A percentile compares a stretch with the other conserved stretches of the same genome.
These are phyloP conservation scores for Nephrotoma flavescens DNA, from an alignment of 2,888 invertebrate species.

Conservation along the genomic window DNA sequence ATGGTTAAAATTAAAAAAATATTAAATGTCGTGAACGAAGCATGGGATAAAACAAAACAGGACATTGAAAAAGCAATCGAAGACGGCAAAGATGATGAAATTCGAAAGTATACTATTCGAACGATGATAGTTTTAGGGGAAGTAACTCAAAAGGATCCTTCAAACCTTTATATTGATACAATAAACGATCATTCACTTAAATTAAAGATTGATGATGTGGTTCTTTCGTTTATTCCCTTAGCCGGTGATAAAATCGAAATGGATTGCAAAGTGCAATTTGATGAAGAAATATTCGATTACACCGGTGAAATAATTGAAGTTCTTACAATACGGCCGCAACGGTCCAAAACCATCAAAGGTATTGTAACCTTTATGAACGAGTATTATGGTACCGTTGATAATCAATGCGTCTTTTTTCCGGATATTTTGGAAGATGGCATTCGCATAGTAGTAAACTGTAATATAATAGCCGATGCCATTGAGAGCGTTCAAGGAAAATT, in stretches of 20 bases:
- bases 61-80: slow-evolving; percentile 15
- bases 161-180: neutral
- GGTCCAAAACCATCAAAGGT: slow-evolving; percentile 39
- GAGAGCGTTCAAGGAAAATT: slow-evolving; percentile 48
- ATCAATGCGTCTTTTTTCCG: slow-evolving; percentile 42
- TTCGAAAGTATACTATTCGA: slow-evolving; percentile 23
- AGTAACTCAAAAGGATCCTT: neutral
- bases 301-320: slow-evolving; percentile 20
- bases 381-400: slow-evolving; percentile 40
- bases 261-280: neutral
- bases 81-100: slow-evolving; percentile 19
- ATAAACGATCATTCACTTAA: neutral
- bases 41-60: slow-evolving; percentile 35
- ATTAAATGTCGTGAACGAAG: slow-evolving; percentile 36
- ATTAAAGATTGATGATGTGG: neutral
- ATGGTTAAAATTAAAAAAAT: slow-evolving; percentile 40
- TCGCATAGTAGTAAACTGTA: slow-evolving; percentile 42
- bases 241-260: neutral
- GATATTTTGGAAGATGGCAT: slow-evolving; percentile 38
- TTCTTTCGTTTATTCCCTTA: neutral
- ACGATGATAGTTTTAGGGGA: slow-evolving; percentile 23
- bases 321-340: slow-evolving; percentile 39
- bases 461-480: slow-evolving; percentile 50
- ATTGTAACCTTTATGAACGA: slow-evolving; percentile 28
- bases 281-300: neutral